These are phyloP conservation scores for Trichogramma evanescens DNA, from an alignment of 2,888 invertebrate species.

Conservation along the genomic window DNA sequence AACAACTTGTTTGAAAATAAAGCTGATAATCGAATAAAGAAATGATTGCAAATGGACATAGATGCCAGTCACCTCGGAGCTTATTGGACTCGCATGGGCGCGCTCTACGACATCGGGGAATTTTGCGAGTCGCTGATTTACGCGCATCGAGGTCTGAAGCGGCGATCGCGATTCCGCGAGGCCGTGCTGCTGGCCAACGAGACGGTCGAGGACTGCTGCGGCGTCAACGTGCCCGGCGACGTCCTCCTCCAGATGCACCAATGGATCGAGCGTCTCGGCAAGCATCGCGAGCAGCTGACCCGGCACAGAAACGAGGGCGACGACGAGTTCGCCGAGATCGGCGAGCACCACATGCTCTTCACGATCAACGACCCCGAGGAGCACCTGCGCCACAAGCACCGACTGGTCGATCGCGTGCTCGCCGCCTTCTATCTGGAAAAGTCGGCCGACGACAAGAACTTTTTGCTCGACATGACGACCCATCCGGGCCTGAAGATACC, in stretches of 20 bases:
- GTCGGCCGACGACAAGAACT: conserved; percentile 47
- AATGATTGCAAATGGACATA: conserved; percentile 10
- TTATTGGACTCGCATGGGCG: conserved; percentile 31
- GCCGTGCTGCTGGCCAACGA: conserved; percentile 34
- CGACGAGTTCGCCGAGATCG: conserved; percentile 38
- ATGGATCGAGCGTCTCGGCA: conserved; percentile 32
- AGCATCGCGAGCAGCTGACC: conserved; percentile 26
- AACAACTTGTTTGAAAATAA: too few relatives aligned
- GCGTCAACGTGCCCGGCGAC: conserved; percentile 30
- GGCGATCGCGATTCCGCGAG: conserved; percentile 28
- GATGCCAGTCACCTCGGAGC: conserved; percentile 33
- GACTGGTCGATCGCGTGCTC: conserved; percentile 33
- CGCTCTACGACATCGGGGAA: conserved; percentile 35
- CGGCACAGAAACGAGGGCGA: conserved; percentile 32
- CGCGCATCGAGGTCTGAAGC: conserved; percentile 32
- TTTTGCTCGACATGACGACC: conserved; percentile 39
- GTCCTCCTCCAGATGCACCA: conserved; percentile 31
- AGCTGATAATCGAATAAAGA: too few relatives aligned
- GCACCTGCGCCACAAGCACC: conserved; percentile 20
- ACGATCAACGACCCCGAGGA: conserved; percentile 31
- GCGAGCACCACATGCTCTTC: conserved; percentile 33
- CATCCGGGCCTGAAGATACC: conserved; percentile 39
- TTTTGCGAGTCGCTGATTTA: conserved; percentile 35
- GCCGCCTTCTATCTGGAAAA: conserved; percentile 46
- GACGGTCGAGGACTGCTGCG: conserved; percentile 39